phyloP scores from a whole-genome alignment of 2,888 invertebrate genomes.

The Lottia gigantea region DNA sequence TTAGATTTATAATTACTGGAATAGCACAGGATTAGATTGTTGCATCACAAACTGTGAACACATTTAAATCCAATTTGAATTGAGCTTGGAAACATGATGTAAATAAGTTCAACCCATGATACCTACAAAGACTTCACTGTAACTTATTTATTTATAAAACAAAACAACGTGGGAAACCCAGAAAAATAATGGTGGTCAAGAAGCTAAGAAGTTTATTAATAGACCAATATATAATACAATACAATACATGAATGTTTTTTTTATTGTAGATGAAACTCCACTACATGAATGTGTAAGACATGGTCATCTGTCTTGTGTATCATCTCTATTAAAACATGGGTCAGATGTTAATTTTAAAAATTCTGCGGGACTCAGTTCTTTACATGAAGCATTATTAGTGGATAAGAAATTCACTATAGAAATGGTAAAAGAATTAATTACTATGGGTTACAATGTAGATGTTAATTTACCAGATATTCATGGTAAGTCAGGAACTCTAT shows the following conservation, averaged over 20 bases:
- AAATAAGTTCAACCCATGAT: too few relatives aligned
- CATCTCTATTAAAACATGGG: slow-evolving; percentile 54
- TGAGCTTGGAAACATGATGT: too few relatives aligned
- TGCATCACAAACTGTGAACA: too few relatives aligned
- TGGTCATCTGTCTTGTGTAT: slow-evolving; percentile 55
- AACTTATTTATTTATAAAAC: too few relatives aligned
- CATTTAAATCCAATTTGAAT: too few relatives aligned
- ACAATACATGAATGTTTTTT: not conserved
- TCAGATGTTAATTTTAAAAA: slow-evolving; percentile 64
- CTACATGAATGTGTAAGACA: slow-evolving; percentile 64
- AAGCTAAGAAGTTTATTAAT: too few relatives aligned
- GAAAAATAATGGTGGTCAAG: too few relatives aligned
- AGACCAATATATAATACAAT: too few relatives aligned
- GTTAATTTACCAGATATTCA: slow-evolving; percentile 52
- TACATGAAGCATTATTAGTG: slow-evolving; percentile 57
- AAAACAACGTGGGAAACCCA: too few relatives aligned
- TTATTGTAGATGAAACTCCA: slow-evolving; percentile 57
- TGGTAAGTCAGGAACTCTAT: slow-evolving; percentile 21
- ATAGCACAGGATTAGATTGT: too few relatives aligned
- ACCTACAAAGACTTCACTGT: too few relatives aligned
- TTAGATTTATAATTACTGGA: too few relatives aligned
- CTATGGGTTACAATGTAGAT: slow-evolving; percentile 59
- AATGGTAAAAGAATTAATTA: slow-evolving; percentile 50
- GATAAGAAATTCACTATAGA: slow-evolving; percentile 50
- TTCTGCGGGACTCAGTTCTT: slow-evolving; percentile 51